Percentiles rank a stretch among this genome's conserved stretches.
phyloP scores from a whole-genome alignment of 1,140 invertebrate species.

The Penaeus japonicus region DNA sequence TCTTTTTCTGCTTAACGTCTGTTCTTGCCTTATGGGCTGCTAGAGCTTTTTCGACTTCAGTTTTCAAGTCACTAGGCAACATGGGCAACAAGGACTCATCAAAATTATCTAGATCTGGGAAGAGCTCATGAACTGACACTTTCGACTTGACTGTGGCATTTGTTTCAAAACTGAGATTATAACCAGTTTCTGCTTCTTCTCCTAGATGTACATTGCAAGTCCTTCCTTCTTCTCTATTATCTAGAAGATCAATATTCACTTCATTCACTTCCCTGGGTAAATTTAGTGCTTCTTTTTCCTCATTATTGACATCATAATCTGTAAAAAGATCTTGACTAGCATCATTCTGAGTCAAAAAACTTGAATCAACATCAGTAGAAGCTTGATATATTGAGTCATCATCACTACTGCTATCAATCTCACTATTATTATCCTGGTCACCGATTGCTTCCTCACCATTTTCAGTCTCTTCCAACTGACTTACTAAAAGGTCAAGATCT shows the following conservation, averaged over 20 bases:
- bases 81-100: conserved; percentile 64
- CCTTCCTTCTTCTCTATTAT: neutral
- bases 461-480: neutral
- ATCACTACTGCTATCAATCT: neutral
- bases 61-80: conserved; percentile 64
- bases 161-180: neutral
- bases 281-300: neutral
- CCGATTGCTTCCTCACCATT: neutral
- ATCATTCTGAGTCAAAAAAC: neutral
- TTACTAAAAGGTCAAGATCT: neutral
- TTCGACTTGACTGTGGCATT: neutral
- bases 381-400: conserved; percentile 3
- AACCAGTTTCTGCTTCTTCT: too few species aligned
- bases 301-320: conserved; percentile 1
- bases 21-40: conserved; percentile 46
- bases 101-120: conserved; percentile 66
- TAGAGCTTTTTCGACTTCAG: conserved; percentile 59
- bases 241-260: neutral
- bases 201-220: neutral
- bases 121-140: conserved; percentile 65
- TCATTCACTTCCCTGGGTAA: neutral
- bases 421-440: neutral
- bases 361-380: conserved; percentile 3
- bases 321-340: conserved; percentile 6
- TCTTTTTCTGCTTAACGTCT: conserved; percentile 3